A percentile compares a stretch with the other conserved stretches of the same genome.
Conservation (phyloP, 2,113 vertebrate genomes). For the Catharus bicknelli region DNA sequence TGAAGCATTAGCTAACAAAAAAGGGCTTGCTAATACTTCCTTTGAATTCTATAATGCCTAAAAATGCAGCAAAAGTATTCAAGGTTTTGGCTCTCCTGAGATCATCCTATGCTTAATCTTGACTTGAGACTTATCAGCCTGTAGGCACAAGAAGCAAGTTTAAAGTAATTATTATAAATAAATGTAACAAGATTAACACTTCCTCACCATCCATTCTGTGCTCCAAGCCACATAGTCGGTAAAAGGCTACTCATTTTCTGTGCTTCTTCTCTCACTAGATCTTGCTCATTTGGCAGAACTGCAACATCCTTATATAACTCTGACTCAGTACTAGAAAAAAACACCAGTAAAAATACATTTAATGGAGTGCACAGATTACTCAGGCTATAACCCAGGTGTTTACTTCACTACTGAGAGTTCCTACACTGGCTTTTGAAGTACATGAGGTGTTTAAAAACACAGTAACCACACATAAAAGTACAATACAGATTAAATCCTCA, state of each 20-base stretch:
- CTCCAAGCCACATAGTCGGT: conserved; percentile 97
- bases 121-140: neutral
- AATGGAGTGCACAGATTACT: neutral
- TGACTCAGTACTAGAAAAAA: conserved; percentile 76
- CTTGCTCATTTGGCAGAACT: conserved; percentile 85
- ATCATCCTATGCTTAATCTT: neutral
- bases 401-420: neutral
- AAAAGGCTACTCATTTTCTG: conserved; percentile 98
- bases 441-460: neutral
- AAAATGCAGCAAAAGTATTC: neutral
- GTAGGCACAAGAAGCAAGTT: neutral
- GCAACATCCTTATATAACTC: conserved; percentile 87
- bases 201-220: conserved; percentile 94
- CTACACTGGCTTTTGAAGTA: neutral
- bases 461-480: neutral
- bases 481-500: neutral
- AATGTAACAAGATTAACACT: neutral
- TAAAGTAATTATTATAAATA: neutral
- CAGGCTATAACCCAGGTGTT: neutral
- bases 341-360: neutral
- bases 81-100: neutral
- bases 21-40: neutral
- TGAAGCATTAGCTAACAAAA: neutral
- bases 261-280: conserved; percentile 93
- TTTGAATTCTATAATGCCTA: neutral